Conservation (phyloP, 2,113 vertebrate genomes). For the Connochaetes taurinus region DNA sequence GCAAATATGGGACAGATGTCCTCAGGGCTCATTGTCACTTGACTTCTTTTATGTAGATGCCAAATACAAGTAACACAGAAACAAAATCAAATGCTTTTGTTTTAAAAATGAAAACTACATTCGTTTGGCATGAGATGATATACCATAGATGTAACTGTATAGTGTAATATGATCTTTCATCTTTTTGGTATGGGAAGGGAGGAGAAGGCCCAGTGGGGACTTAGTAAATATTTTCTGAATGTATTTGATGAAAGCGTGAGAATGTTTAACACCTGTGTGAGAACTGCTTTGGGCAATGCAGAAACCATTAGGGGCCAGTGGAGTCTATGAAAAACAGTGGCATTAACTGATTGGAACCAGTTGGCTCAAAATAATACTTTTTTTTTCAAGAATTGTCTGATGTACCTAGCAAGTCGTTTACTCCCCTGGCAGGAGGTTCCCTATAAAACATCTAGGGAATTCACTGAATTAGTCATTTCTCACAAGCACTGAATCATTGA, state of each 20-base stretch:
- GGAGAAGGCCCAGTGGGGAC: not conserved
- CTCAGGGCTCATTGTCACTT: not conserved
- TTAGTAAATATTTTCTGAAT: not conserved
- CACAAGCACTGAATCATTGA: not conserved
- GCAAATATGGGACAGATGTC: not conserved
- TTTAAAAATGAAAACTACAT: constrained; percentile 24
- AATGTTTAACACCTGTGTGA: not conserved
- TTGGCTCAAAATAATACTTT: not conserved
- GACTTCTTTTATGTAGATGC: not conserved
- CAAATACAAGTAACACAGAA: not conserved
- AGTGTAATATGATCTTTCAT: not conserved
- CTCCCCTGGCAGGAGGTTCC: not conserved
- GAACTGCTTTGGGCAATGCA: not conserved
- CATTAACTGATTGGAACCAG: not conserved
- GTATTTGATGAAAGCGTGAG: not conserved
- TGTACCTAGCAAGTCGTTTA: not conserved
- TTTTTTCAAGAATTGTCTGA: not conserved
- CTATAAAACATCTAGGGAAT: not conserved
- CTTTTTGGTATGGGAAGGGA: not conserved
- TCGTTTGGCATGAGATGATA: not conserved
- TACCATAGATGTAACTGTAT: not conserved
- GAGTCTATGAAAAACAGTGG: not conserved
- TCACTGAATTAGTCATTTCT: not conserved
- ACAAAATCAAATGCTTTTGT: constrained; percentile 17
- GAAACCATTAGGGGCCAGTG: not conserved